Evolutionary conservation across 2,888 invertebrate genomes (phyloP).

Genomic region (Sarcophaga rosellei): DNA sequence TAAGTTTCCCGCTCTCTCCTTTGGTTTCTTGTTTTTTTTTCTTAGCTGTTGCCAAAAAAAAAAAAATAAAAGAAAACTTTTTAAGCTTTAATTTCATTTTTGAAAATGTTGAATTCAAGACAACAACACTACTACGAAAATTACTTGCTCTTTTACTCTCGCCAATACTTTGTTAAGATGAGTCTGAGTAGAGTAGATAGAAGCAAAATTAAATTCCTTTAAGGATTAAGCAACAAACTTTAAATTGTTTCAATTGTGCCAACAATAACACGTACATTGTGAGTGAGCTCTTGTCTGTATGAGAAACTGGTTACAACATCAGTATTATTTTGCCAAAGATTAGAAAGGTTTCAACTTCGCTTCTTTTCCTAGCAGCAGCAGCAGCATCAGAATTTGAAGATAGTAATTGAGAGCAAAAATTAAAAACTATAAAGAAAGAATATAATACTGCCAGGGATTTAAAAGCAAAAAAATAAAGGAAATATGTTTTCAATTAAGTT

Average conservation of each 20-base stretch:
- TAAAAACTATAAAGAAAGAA: conserved; percentile 8
- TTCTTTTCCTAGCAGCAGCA: conserved; percentile 7
- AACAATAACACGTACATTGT: conserved; percentile 17
- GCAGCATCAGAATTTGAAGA: conserved; percentile 29
- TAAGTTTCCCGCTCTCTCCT: neutral
- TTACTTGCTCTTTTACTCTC: neutral
- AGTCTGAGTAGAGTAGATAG: conserved; percentile 15
- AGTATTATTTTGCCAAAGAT: conserved; percentile 6
- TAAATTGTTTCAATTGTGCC: conserved; percentile 55
- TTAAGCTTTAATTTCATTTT: conserved; percentile 68
- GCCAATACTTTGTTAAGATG: conserved; percentile 11
- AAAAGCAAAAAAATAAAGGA: conserved; percentile 40
- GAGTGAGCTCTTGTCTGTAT: conserved; percentile 1
- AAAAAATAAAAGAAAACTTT: conserved; percentile 52
- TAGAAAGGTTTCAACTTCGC: neutral
- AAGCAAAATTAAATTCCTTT: conserved; percentile 64
- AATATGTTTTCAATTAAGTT: conserved; percentile 10
- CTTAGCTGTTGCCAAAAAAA: conserved; percentile 20
- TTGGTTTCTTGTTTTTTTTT: neutral
- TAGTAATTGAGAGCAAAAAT: conserved; percentile 20
- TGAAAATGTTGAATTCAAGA: conserved; percentile 43
- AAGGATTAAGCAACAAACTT: conserved; percentile 64
- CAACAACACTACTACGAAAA: conserved; percentile 14
- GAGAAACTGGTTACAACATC: neutral
- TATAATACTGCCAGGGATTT: conserved; percentile 26